A percentile compares a stretch with the other conserved stretches of the same genome.
These are phyloP conservation scores for Myzus persicae DNA, from an alignment of 1,140 invertebrate species.

Conservation along the genomic window DNA sequence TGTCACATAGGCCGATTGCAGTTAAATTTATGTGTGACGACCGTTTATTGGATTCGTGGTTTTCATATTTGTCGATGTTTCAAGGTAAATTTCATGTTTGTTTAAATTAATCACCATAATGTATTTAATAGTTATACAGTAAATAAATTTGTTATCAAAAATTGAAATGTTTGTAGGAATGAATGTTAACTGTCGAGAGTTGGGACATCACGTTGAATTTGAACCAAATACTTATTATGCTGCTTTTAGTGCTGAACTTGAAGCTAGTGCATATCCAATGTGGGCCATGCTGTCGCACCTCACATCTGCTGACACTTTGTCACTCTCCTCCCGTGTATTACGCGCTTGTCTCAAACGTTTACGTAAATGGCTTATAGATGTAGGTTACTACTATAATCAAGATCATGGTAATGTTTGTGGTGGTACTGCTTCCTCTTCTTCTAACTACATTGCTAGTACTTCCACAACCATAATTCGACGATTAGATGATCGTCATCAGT, in stretches of 20 bases:
- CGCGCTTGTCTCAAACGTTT: slow-evolving; percentile 78
- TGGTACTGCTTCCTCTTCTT: not conserved
- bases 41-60: slow-evolving; percentile 90
- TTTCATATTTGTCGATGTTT: slow-evolving; percentile 90
- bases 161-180: slow-evolving; percentile 72
- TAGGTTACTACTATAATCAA: slow-evolving; percentile 69
- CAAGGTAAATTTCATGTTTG: slow-evolving; percentile 75
- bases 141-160: not conserved
- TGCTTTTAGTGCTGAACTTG: slow-evolving; percentile 94
- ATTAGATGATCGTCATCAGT: slow-evolving; percentile 75
- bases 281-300: slow-evolving; percentile 93
- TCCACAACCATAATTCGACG: not conserved
- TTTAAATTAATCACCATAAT: not conserved
- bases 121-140: not conserved
- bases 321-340: slow-evolving; percentile 77
- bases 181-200: slow-evolving; percentile 93
- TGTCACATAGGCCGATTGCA: slow-evolving; percentile 90
- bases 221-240: slow-evolving; percentile 97
- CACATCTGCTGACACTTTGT: slow-evolving; percentile 66
- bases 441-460: not conserved
- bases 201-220: slow-evolving; percentile 92
- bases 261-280: slow-evolving; percentile 96
- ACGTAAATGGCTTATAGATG: slow-evolving; percentile 85
- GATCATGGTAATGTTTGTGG: not conserved
- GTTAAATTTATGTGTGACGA: slow-evolving; percentile 87